Conservation (phyloP, 1,140 invertebrate genomes). For the Macrobrachium rosenbergii region DNA sequence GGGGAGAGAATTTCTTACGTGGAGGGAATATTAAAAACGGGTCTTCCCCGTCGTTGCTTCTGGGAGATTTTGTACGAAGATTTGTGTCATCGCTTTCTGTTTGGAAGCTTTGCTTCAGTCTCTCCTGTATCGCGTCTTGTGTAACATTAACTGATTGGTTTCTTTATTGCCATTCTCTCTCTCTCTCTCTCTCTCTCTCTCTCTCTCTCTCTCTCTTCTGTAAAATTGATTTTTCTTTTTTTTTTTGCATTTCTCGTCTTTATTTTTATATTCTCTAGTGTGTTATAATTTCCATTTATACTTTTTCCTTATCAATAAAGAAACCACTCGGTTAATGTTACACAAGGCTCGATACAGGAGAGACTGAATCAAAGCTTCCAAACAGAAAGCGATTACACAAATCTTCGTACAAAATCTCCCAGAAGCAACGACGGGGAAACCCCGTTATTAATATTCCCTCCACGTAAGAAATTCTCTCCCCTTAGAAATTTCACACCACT, state of each 20-base stretch:
- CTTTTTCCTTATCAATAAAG: not conserved
- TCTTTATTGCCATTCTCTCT: not conserved
- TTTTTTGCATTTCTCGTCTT: not conserved
- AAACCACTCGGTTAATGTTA: not conserved
- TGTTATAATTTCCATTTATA: too few relatives aligned
- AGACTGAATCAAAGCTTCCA: too few relatives aligned
- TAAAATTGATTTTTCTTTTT: not conserved
- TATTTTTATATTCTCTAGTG: not conserved
- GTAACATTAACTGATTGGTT: not conserved
- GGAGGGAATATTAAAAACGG: not conserved
- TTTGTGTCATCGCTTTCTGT: not conserved
- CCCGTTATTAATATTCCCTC: not conserved
- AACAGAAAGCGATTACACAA: not conserved
- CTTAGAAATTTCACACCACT: too few relatives aligned
- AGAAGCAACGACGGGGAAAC: not conserved
- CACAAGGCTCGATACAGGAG: not conserved
- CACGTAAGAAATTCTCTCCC: too few relatives aligned
- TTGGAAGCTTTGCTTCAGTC: too few relatives aligned
- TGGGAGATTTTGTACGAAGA: too few relatives aligned
- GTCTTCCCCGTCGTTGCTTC: not conserved
- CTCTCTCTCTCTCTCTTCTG: not conserved
- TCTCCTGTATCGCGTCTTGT: not conserved
- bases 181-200: conserved; percentile 14
- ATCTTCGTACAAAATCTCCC: too few relatives aligned
- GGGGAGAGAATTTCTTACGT: too few relatives aligned